phyloP scores from a whole-genome alignment of 1,140 invertebrate genomes.

The Drosophila nigrodunni region DNA sequence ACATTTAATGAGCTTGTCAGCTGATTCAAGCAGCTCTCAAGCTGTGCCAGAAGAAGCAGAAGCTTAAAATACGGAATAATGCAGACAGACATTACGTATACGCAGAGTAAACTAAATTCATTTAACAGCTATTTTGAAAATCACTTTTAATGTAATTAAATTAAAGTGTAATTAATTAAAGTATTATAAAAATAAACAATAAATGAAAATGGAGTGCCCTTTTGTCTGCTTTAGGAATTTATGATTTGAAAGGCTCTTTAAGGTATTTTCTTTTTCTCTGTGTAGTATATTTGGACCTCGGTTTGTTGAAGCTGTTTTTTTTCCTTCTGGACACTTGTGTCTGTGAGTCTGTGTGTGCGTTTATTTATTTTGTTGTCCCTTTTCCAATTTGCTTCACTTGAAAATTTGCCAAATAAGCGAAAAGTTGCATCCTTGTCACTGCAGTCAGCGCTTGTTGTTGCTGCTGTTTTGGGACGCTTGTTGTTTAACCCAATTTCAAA shows the following conservation, averaged over 20 bases:
- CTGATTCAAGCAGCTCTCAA: background rate
- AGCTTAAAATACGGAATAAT: background rate
- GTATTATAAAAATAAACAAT: no score
- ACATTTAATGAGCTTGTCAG: background rate
- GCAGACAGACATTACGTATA: slow-evolving; percentile 2
- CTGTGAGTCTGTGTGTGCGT: slow-evolving; percentile 37
- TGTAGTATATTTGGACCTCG: slow-evolving; percentile 12
- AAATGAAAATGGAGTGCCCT: no score
- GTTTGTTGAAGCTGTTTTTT: background rate
- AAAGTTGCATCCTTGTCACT: slow-evolving; percentile 58
- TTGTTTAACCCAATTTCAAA: slow-evolving; percentile 67
- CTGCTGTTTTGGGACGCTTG: slow-evolving; percentile 31
- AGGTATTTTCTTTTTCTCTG: no score
- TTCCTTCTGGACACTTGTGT: slow-evolving; percentile 1
- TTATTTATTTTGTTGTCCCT: slow-evolving; percentile 65
- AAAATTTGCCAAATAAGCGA: slow-evolving; percentile 79
- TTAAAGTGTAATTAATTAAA: no score
- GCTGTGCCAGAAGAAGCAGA: background rate
- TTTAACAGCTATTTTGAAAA: no score
- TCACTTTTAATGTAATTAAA: no score
- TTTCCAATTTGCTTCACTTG: slow-evolving; percentile 71
- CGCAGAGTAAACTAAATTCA: background rate
- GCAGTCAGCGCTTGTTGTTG: background rate
- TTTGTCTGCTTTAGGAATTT: no score
- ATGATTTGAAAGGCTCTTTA: no score